Evolutionary conservation across 2,797 vertebrate genomes (phyloP), one percentile per base, ranked within the genome.

Genomic region (Sciurus carolinensis): DNA sequence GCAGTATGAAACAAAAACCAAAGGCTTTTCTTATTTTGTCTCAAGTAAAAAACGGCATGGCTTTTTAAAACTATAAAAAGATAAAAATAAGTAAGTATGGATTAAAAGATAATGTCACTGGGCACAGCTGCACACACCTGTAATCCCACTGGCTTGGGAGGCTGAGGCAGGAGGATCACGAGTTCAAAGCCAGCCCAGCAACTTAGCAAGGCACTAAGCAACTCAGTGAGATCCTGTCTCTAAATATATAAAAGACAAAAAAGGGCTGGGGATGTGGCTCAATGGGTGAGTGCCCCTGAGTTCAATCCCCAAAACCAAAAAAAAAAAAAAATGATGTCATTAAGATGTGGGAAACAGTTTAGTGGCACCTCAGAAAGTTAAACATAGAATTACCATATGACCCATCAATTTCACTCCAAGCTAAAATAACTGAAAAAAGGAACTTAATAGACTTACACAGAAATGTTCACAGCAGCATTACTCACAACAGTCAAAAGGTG

Each of bases 51-150:
- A 91, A 76, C 42, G 44, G 13, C 73, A 92, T 9, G 57, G 50
- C 80, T 93, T 95, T 77, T 81, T 67, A 96, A 94, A 97, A 90
- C 71, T 80, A 69, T 54, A 64, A 91, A 93, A 44, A 94, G 4
- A 75, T 81, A 85, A 69, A 94, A 96, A 87, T n/a, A 90, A 93
- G 33, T 44, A 24, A 85, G 64, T 17, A 54, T 69, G 7, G 42
- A 92, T 50, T 76, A 39, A 82, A 94, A 95, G 72, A 96, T 67
- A 85, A 13, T 62, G 57, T 57, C 59, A 64, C 44, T 47, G 44
- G 44, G 9, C 44, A 47, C 44, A 47, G 44, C 1, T 47, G 44
- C 44, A 47, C 44, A 47, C 9, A 9, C 44, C 44, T 47, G 44
- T 47, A 47, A 47, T 47, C 44, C 44, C 44, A 47, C 7, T 47